Percentiles rank a stretch among this genome's conserved stretches.
Conservation (phyloP, 2,888 invertebrate genomes). For the Agapostemon virescens region DNA sequence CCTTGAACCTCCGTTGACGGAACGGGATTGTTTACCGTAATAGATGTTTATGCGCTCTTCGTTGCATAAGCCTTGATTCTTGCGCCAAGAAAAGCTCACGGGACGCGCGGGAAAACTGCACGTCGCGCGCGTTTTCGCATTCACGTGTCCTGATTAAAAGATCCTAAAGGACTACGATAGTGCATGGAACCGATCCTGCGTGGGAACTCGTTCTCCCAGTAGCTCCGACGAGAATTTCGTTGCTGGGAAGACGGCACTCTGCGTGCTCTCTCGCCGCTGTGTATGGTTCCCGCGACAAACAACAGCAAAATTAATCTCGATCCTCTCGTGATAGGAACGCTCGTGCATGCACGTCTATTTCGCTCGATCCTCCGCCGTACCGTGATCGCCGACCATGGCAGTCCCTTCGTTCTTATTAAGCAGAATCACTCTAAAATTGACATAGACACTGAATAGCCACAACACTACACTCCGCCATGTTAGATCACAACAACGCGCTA, state of each 20-base stretch:
- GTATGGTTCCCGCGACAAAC: constrained; percentile 66
- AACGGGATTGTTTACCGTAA: constrained; percentile 59
- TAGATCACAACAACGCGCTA: constrained; percentile 88
- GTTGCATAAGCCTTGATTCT: constrained; percentile 72
- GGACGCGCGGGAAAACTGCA: constrained; percentile 71
- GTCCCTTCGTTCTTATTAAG: constrained; percentile 61
- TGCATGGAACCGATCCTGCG: constrained; percentile 3
- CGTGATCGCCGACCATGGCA: constrained; percentile 62
- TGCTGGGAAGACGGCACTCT: constrained; percentile 63
- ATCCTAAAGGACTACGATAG: constrained; percentile 19
- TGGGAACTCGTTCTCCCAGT: constrained; percentile 36
- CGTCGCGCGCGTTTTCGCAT: constrained; percentile 47
- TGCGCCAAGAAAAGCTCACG: constrained; percentile 56
- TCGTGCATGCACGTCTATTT: constrained; percentile 56
- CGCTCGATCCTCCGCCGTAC: constrained; percentile 50
- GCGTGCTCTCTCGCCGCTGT: constrained; percentile 63
- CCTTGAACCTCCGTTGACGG: constrained; percentile 45
- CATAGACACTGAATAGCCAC: constrained; percentile 83
- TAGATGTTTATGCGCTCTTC: constrained; percentile 71
- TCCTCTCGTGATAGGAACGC: constrained; percentile 45
- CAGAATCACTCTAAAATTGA: constrained; percentile 79
- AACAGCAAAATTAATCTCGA: constrained; percentile 42
- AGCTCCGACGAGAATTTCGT: constrained; percentile 41
- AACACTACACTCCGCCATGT: constrained; percentile 86
- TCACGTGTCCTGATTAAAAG: constrained; percentile 57